A percentile compares a stretch with the other conserved stretches of the same genome.
Evolutionary conservation across 1,140 invertebrate species (phyloP).

Genomic region (Andrena cerasifolii): DNA sequence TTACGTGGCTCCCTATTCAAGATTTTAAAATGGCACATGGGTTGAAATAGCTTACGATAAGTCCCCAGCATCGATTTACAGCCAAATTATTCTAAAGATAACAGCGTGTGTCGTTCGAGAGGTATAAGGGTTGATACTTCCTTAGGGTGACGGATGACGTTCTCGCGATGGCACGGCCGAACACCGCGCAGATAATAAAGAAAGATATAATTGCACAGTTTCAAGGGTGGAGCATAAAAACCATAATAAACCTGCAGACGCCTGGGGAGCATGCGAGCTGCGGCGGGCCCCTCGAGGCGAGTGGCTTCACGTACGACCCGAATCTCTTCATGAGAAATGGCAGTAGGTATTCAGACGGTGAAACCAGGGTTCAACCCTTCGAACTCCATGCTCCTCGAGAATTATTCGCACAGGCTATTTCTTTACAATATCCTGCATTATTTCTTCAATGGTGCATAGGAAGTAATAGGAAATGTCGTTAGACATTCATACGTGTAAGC

Average conservation of each 20-base stretch:
- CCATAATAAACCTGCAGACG: conserved; percentile 92
- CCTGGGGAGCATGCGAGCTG: conserved; percentile 93
- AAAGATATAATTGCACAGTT: conserved; percentile 91
- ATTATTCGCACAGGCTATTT: no score
- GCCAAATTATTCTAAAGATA: background rate
- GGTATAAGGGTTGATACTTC: conserved; percentile 22
- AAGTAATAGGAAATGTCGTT: no score
- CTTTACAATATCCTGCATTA: no score
- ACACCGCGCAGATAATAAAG: conserved; percentile 87
- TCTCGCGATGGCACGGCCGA: conserved; percentile 93
- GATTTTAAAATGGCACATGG: no score
- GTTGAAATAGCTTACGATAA: background rate
- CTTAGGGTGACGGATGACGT: conserved; percentile 93
- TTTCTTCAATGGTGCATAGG: no score
- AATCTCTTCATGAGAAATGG: conserved; percentile 91
- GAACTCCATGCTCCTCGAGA: no score
- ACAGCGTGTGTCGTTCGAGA: background rate
- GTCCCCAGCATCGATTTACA: background rate
- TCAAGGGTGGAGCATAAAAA: conserved; percentile 89
- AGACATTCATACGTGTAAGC: no score
- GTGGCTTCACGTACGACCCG: conserved; percentile 91
- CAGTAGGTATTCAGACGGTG: conserved; percentile 84
- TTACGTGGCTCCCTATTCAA: background rate
- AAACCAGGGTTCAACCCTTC: background rate
- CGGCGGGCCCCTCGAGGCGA: conserved; percentile 87